Base-by-base conservation (phyloP, 2,888 invertebrate genomes). In the Diaphora mendica region DNA sequence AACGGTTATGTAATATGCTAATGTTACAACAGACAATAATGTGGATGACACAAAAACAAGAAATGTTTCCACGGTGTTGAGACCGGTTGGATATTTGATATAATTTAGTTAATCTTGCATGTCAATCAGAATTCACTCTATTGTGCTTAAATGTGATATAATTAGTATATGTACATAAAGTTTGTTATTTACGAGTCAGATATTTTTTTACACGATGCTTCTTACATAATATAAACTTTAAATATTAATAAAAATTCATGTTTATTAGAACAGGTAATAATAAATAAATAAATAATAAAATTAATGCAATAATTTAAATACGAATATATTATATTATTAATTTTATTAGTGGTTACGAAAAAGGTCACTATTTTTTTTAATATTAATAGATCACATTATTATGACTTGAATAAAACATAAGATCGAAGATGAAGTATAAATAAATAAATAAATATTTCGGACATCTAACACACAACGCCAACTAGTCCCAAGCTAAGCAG, bases 1-100 rank as follows among this genome's bases (percentile, higher is more conserved):
- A 87, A 85, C 87, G 83, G 86, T 81, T 72, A 79, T 78, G 75
- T 85, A 87, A 84, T 87, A 88, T 88, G 87, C 87, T 86, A 86
- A 88, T 83, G 79, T 77, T 79, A 74, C 79, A 82, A 84, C 79
- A 80, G 79, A 83, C 83, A 85, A 83, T 82, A 80, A 79, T 82
- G 77, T 75, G 74, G 77, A 79, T 79, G 68, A 67, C 79, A 80
- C 68, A 78, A 79, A 77, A 79, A 83, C 80, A 74, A 79, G 73
- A 84, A 76, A 83, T 78, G 67, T 79, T 80, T 75, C 71, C 68
- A 71, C 59, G 74, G 82, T 75, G 77, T 83, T 76, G 55, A 84
- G 65, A 82, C 70, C 71, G 76, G 80, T 80, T 77, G 77, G 78
- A 77, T 81, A 77, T 79, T 75, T 17, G 66, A 77, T 71, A 83